Conservation (phyloP, 2,113 vertebrate species). For the Pomatostomus ruficeps region DNA sequence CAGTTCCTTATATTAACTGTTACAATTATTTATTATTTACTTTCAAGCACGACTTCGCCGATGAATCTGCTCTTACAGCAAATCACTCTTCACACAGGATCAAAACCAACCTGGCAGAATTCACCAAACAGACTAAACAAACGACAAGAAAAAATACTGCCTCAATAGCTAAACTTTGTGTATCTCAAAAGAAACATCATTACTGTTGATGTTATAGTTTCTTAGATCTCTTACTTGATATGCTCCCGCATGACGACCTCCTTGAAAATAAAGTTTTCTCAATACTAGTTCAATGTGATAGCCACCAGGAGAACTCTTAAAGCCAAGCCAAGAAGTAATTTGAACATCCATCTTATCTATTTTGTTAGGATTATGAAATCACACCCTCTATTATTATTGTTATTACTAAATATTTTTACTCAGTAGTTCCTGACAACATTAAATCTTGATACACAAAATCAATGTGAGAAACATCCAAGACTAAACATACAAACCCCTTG, state of each 20-base stretch:
- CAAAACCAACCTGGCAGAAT: not conserved
- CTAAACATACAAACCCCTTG: not conserved
- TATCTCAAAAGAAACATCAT: not conserved
- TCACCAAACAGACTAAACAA: constrained; percentile 31
- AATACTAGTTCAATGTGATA: not conserved
- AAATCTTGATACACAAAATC: not conserved
- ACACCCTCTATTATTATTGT: not conserved
- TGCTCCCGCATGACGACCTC: not conserved
- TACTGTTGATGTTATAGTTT: not conserved
- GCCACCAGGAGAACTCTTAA: not conserved
- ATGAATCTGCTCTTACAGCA: not conserved
- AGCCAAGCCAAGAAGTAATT: not conserved
- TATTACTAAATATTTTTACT: constrained; percentile 3
- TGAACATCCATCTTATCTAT: not conserved
- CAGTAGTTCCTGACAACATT: not conserved
- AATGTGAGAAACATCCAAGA: not conserved
- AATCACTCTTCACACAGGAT: not conserved
- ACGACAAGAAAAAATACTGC: not conserved
- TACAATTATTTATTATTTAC: constrained; percentile 11
- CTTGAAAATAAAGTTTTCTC: not conserved
- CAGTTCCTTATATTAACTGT: not conserved
- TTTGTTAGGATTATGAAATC: constrained; percentile 25
- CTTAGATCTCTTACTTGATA: not conserved
- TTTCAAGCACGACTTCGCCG: not conserved
- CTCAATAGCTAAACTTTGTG: not conserved